phyloP scores from a whole-genome alignment of 2,113 vertebrate species.

The Eulacestoma nigropectus region DNA sequence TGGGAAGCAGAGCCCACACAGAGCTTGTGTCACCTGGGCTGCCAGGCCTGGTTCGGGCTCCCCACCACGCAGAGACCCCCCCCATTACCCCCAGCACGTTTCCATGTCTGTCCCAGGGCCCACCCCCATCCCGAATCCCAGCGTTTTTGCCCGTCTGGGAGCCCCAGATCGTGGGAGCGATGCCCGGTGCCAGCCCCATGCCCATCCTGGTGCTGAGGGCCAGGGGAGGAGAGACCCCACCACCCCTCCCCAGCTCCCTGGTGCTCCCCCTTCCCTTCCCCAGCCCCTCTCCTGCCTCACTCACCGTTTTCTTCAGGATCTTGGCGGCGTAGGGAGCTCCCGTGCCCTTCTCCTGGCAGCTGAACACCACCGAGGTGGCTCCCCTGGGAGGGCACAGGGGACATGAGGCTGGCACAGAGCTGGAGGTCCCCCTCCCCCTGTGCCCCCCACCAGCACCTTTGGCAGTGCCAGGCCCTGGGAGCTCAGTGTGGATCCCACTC shows the following conservation, averaged over 20 bases:
- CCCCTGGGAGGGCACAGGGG: constrained; percentile 66
- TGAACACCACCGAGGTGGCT: constrained; percentile 84
- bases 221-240: neutral
- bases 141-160: rapidly evolving
- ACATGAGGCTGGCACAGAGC: rapidly evolving
- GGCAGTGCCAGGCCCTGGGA: neutral
- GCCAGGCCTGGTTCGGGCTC: rapidly evolving
- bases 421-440: rapidly evolving
- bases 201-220: neutral
- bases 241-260: neutral
- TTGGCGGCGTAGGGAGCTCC: constrained; percentile 80
- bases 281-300: neutral
- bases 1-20: neutral
- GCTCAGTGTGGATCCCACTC: neutral
- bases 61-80: neutral
- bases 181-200: rapidly evolving
- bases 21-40: rapidly evolving
- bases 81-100: neutral
- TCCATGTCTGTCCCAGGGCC: neutral
- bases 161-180: rapidly evolving
- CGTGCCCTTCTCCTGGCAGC: constrained; percentile 84
- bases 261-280: neutral
- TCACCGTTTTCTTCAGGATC: constrained; percentile 87
- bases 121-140: neutral
- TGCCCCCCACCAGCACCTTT: neutral